Conservation (phyloP, 2,888 invertebrate species). For the Calliphora vomitoria region DNA sequence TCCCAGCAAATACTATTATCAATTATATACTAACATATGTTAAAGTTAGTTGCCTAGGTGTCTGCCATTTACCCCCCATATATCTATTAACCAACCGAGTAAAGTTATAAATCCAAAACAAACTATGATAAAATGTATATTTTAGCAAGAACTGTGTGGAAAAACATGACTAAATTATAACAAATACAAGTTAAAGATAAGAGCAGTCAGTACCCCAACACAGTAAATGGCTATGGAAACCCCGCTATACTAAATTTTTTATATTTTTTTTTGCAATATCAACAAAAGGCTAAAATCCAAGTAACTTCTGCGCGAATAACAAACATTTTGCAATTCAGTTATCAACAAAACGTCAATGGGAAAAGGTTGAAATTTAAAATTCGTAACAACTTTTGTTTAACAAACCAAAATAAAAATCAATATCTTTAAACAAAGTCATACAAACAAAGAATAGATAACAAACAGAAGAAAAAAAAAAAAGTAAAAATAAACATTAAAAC, state of each 20-base stretch:
- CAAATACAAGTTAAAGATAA: slow-evolving; percentile 34
- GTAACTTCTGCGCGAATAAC: slow-evolving; percentile 18
- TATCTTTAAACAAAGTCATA: neutral
- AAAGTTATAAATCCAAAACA: slow-evolving; percentile 30
- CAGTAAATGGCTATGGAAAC: slow-evolving; percentile 31
- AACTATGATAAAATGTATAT: slow-evolving; percentile 12
- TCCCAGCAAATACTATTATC: neutral
- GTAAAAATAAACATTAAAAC: slow-evolving; percentile 24
- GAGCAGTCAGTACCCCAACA: neutral
- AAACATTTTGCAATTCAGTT: slow-evolving; percentile 66
- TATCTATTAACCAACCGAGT: neutral
- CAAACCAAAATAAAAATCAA: slow-evolving; percentile 43
- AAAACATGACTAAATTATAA: slow-evolving; percentile 28
- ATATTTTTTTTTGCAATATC: slow-evolving; percentile 44
- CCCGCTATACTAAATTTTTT: neutral
- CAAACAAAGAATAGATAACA: slow-evolving; percentile 33
- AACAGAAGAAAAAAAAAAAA: neutral
- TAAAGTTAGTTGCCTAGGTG: slow-evolving; percentile 19
- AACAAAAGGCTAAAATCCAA: slow-evolving; percentile 21
- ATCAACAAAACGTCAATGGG: slow-evolving; percentile 49
- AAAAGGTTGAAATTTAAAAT: slow-evolving; percentile 51
- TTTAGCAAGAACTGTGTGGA: neutral
- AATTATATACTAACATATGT: neutral
- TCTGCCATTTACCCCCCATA: slow-evolving; percentile 5
- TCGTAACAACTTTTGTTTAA: neutral